Conservation (phyloP, 2,113 vertebrate species). For the Chaetura pelagica region DNA sequence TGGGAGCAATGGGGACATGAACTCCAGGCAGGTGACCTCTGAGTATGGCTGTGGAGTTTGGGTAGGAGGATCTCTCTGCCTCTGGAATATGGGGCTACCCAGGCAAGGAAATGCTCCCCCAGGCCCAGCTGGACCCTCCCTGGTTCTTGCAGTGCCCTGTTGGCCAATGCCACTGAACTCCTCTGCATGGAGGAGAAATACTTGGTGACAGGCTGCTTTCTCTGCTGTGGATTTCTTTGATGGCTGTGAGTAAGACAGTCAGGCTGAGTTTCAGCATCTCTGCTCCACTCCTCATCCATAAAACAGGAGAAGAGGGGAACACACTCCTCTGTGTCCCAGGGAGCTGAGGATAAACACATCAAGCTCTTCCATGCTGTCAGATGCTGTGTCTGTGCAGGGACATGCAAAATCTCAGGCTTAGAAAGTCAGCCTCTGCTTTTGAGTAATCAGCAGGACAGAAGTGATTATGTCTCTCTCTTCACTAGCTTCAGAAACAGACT, state of each 20-base stretch:
- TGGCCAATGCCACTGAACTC: background rate
- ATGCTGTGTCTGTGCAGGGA: background rate
- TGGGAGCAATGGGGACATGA: background rate
- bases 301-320: background rate
- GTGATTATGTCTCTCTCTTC: background rate
- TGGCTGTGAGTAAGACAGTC: background rate
- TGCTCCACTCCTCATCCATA: background rate
- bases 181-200: background rate
- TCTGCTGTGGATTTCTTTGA: background rate
- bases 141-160: background rate
- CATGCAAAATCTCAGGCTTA: background rate
- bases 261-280: background rate
- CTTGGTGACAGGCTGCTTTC: background rate
- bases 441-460: background rate
- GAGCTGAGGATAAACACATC: constrained; percentile 19
- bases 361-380: background rate
- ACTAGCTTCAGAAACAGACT: background rate
- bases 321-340: background rate
- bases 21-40: background rate
- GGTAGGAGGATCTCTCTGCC: background rate
- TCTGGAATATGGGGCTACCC: fast-evolving
- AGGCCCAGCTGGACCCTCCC: fast-evolving
- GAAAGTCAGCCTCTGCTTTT: constrained; percentile 5
- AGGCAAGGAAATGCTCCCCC: background rate
- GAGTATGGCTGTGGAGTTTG: background rate